Percentiles rank a stretch among this genome's conserved stretches.
phyloP scores from a whole-genome alignment of 2,113 vertebrate species.

The Barnardius zonarius region DNA sequence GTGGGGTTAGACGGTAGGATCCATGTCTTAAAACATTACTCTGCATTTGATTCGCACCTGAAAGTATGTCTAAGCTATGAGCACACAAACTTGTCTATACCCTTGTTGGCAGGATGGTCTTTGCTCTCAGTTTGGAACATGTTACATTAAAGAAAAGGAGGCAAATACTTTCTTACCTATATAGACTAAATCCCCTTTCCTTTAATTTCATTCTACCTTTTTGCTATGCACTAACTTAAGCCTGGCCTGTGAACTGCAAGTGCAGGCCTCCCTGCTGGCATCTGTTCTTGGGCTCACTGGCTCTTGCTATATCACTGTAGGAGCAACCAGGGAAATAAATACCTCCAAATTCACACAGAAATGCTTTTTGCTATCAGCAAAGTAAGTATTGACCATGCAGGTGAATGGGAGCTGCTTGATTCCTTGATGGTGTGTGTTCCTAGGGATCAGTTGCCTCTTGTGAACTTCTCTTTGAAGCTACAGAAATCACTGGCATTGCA shows the following conservation, averaged over 20 bases:
- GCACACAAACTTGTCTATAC: background rate
- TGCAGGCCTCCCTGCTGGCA: background rate
- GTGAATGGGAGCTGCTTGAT: background rate
- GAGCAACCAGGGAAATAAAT: background rate
- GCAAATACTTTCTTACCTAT: background rate
- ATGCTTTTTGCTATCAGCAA: background rate
- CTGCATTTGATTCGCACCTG: background rate
- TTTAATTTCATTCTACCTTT: background rate
- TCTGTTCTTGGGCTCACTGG: background rate
- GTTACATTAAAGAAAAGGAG: background rate
- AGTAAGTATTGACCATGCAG: background rate
- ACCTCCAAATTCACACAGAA: background rate
- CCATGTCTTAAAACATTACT: background rate
- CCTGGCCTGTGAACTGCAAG: background rate
- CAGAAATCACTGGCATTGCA: background rate
- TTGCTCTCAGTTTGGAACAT: background rate
- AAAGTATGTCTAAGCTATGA: background rate
- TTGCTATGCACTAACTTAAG: background rate
- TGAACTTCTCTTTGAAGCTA: background rate
- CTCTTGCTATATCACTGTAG: background rate
- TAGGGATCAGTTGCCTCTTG: background rate
- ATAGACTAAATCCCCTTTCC: background rate
- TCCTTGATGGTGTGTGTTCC: background rate
- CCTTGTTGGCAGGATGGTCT: background rate
- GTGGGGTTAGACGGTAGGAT: background rate